These are phyloP conservation scores for Clarias laeviceps DNA, from an alignment of 2,797 vertebrate genomes.

Conservation along the genomic window DNA sequence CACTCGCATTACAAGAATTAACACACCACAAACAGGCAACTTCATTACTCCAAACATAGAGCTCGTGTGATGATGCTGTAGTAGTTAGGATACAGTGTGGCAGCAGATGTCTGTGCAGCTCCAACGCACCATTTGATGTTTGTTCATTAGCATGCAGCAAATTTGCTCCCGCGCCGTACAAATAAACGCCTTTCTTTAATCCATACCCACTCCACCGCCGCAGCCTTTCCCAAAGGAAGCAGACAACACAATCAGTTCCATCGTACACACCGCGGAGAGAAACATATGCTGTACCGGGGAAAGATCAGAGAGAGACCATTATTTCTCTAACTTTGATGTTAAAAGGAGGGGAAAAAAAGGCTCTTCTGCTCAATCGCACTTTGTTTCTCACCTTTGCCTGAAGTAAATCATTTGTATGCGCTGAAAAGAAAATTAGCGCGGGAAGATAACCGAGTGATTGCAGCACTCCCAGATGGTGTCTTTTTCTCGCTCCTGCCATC, in stretches of 20 bases:
- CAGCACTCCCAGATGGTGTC: slow-evolving; percentile 57
- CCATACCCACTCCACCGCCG: slow-evolving; percentile 30
- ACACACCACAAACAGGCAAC: slow-evolving; percentile 16
- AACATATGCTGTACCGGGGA: slow-evolving; percentile 47
- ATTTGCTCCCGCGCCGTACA: slow-evolving; percentile 40
- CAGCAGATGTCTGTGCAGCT: slow-evolving; percentile 48
- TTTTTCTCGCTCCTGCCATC: slow-evolving; percentile 53
- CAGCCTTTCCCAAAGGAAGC: slow-evolving; percentile 26
- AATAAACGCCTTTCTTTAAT: slow-evolving; percentile 37
- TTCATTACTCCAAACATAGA: slow-evolving; percentile 30
- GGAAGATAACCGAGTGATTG: slow-evolving; percentile 57
- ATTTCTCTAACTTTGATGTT: slow-evolving; percentile 57
- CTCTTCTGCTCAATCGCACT: slow-evolving; percentile 41
- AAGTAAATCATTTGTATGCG: slow-evolving; percentile 57
- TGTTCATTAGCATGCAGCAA: slow-evolving; percentile 53
- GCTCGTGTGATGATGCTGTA: slow-evolving; percentile 34
- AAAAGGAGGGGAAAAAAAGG: neutral
- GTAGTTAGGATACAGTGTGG: slow-evolving; percentile 39
- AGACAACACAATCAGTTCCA: slow-evolving; percentile 8
- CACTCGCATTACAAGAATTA: slow-evolving; percentile 16
- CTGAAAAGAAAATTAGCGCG: slow-evolving; percentile 53
- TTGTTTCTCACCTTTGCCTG: slow-evolving; percentile 52
- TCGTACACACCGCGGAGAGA: slow-evolving; percentile 16
- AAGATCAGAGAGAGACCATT: slow-evolving; percentile 56
- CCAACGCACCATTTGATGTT: slow-evolving; percentile 42